These are phyloP conservation scores for Chirona hameri DNA, from an alignment of 2,888 invertebrate genomes.

Conservation along the genomic window DNA sequence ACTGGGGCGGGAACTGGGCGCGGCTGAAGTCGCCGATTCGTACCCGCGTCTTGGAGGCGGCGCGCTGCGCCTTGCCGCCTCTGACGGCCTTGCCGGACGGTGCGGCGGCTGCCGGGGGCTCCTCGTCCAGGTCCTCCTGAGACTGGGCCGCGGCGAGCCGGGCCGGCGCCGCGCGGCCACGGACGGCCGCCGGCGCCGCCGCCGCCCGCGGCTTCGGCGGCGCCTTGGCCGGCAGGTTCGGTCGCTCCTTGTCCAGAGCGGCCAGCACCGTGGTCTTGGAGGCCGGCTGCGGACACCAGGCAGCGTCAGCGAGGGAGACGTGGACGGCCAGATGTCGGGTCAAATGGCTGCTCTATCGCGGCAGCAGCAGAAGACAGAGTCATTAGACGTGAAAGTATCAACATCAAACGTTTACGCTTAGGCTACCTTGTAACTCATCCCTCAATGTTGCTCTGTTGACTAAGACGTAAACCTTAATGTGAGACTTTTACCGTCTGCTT, in stretches of 20 bases:
- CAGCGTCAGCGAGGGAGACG: too few relatives aligned
- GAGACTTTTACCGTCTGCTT: too few relatives aligned
- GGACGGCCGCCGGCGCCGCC: constrained; percentile 1
- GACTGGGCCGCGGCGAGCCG: background rate
- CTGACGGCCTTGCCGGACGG: constrained; percentile 48
- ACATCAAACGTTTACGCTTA: too few relatives aligned
- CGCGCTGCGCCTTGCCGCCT: background rate
- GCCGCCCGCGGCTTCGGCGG: constrained; percentile 36
- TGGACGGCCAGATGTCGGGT: too few relatives aligned
- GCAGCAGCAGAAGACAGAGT: too few relatives aligned
- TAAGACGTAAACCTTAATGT: too few relatives aligned
- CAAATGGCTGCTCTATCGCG: too few relatives aligned
- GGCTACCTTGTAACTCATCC: too few relatives aligned
- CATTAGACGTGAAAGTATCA: too few relatives aligned
- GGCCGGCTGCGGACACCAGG: constrained; percentile 46
- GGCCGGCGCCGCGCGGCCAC: constrained; percentile 8
- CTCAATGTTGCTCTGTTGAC: too few relatives aligned
- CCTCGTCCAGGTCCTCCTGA: constrained; percentile 41
- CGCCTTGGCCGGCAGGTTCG: constrained; percentile 77
- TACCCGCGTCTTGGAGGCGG: background rate
- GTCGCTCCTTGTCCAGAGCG: constrained; percentile 77
- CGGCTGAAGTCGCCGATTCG: too few relatives aligned
- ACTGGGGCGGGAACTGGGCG: too few relatives aligned
- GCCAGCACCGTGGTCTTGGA: constrained; percentile 61
- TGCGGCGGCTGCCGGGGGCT: constrained; percentile 53